Conservation (phyloP, 2,888 invertebrate genomes). For the Prosapia bicincta region DNA sequence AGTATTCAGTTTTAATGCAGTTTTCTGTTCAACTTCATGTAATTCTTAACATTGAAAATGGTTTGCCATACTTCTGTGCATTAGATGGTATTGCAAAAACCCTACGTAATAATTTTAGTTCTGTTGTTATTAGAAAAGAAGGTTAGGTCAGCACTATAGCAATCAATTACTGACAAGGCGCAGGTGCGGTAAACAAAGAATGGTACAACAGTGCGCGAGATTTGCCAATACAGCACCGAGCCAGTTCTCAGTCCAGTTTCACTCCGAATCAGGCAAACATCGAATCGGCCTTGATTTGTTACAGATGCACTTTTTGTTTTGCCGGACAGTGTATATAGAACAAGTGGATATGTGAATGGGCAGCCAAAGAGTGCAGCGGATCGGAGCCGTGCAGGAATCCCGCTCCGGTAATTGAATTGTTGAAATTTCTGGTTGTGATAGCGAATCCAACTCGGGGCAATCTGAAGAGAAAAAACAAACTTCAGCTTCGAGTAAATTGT, state of each 20-base stretch:
- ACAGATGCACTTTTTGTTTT: not conserved
- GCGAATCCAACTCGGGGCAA: not conserved
- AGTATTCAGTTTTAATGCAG: no score
- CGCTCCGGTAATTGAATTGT: not conserved
- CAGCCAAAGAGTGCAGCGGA: not conserved
- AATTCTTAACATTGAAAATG: no score
- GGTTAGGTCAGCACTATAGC: no score
- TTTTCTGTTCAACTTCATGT: no score
- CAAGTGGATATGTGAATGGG: not conserved
- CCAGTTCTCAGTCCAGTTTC: not conserved
- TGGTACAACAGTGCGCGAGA: no score
- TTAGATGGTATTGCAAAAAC: no score
- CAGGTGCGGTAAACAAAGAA: no score
- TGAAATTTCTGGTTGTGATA: not conserved
- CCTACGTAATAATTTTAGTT: no score
- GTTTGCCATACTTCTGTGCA: no score
- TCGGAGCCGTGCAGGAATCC: not conserved
- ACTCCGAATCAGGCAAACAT: not conserved
- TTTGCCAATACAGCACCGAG: no score
- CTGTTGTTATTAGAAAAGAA: no score
- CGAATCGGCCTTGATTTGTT: not conserved
- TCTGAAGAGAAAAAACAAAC: not conserved
- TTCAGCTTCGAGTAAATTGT: not conserved
- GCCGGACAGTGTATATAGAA: not conserved
- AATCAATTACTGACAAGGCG: no score